Evolutionary conservation across 1,140 invertebrate genomes (phyloP).

Genomic region (Sinonovacula constricta): DNA sequence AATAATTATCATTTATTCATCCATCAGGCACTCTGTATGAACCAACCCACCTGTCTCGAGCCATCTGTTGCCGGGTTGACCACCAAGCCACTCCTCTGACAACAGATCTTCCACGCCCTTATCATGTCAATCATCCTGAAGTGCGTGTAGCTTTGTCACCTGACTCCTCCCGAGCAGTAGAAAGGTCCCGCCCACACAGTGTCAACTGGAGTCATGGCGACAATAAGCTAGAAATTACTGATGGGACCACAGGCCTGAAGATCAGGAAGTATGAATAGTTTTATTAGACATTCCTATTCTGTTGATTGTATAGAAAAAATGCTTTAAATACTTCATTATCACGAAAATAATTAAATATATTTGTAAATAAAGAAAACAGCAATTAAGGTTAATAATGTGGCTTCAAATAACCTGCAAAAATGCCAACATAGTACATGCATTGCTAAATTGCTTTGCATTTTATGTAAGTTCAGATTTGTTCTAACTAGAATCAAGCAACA

Average conservation of each 20-base stretch:
- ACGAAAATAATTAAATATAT: background rate
- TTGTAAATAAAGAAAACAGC: background rate
- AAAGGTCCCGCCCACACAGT: slow-evolving; percentile 70
- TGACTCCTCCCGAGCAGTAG: slow-evolving; percentile 65
- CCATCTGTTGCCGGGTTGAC: slow-evolving; percentile 76
- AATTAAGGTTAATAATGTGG: background rate
- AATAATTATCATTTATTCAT: no score
- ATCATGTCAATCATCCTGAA: slow-evolving; percentile 52
- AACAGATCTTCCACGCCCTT: slow-evolving; percentile 10
- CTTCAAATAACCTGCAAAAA: background rate
- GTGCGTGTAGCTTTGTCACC: slow-evolving; percentile 52
- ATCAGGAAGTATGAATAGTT: slow-evolving; percentile 28
- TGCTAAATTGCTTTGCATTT: background rate
- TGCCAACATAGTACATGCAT: background rate
- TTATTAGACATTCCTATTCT: background rate
- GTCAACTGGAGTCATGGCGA: slow-evolving; percentile 76
- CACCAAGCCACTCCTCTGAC: background rate
- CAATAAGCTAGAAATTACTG: slow-evolving; percentile 65
- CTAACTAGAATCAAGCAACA: background rate
- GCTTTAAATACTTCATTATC: background rate
- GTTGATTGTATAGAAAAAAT: no score
- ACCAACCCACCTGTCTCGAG: slow-evolving; percentile 75
- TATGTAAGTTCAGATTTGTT: background rate
- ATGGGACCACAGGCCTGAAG: slow-evolving; percentile 68
- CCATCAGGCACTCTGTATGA: slow-evolving; percentile 76